Base-by-base conservation (phyloP, 2,797 vertebrate genomes). In the Rhinichthys osculus region DNA sequence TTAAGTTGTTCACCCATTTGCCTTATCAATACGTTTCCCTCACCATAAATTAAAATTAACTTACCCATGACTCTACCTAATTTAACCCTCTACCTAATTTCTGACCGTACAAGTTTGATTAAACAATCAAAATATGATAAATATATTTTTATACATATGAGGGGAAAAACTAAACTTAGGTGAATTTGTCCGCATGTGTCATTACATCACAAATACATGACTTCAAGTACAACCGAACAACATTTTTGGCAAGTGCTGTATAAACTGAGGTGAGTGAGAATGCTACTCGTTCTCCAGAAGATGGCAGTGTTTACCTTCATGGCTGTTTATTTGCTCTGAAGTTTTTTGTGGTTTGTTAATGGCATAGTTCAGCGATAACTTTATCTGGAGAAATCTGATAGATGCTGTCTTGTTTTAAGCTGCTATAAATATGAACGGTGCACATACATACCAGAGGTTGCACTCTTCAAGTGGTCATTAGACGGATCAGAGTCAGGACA, bases 201-300 rank as follows among this genome's bases (percentile, higher is more conserved):
- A 16, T 5, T 47, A 47, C 13, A 47, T 47, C 10, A 30, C 10
- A 30, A 27, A 64, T 30, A 0, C 2, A 16, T 16, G 4, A 64
- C 13, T 30, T 5, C 2, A 30, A 30, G 14, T 16, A 7, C 14
- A 4, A 1, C 16, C 0, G 1, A 16, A 0, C 14, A 8, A 33
- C 13, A 0, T 16, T 16, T 30, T 17, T 66, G 27, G 1, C 3
- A 17, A 17, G 16, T 10, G 0, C 6, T 33, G 13, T 33, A 17
- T 33, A 33, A 66, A 17, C 30, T 17, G 30, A 64, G 2, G 6
- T 64, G 11, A 33, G 3, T 23, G 10, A 21, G 17, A 23, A 1
- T 4, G 1, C 0, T 6, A 1, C 17, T 71, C 5, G 7, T n/a
- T 76, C 42, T 2, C 83, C 83, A 84, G 47, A 23, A 78, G 83